Conservation (phyloP, 2,888 invertebrate species). For the Dasysyrphus albostriatus region DNA sequence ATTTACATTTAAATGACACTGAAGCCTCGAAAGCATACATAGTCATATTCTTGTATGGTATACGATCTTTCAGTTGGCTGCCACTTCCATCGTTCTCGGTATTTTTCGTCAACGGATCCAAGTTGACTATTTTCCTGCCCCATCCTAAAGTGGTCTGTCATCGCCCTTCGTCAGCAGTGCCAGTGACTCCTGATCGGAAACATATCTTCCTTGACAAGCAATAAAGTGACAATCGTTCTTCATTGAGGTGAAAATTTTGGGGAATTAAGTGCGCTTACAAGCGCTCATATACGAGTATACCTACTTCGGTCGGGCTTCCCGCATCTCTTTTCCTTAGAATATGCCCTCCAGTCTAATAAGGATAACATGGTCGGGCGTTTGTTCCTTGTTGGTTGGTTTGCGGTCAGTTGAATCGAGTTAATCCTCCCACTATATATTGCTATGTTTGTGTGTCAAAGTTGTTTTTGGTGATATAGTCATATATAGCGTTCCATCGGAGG, state of each 20-base stretch:
- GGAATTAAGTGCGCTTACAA: conserved; percentile 72
- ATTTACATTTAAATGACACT: conserved; percentile 73
- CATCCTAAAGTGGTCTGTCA: conserved; percentile 29
- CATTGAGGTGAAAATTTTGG: conserved; percentile 75
- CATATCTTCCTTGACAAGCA: conserved; percentile 68
- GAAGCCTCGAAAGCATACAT: conserved; percentile 13
- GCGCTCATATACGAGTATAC: conserved; percentile 35
- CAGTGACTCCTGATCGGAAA: conserved; percentile 63
- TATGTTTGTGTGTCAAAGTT: conserved; percentile 19
- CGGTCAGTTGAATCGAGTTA: conserved; percentile 74
- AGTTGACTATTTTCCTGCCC: neutral
- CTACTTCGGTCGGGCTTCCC: conserved; percentile 25
- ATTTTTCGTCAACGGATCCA: conserved; percentile 10
- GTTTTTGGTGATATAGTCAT: conserved; percentile 4
- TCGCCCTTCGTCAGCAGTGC: conserved; percentile 16
- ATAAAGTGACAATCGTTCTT: conserved; percentile 75
- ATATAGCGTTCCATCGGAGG: conserved; percentile 15
- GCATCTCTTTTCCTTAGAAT: neutral
- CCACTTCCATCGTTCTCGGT: conserved; percentile 15
- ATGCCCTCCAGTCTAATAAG: conserved; percentile 25
- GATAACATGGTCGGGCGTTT: conserved; percentile 50
- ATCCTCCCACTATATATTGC: conserved; percentile 48
- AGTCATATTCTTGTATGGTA: conserved; percentile 7
- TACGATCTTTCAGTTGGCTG: conserved; percentile 29
- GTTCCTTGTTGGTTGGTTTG: conserved; percentile 64